Evolutionary conservation across 1,140 invertebrate species (phyloP).

Genomic region (Hirudo medicinalis): DNA sequence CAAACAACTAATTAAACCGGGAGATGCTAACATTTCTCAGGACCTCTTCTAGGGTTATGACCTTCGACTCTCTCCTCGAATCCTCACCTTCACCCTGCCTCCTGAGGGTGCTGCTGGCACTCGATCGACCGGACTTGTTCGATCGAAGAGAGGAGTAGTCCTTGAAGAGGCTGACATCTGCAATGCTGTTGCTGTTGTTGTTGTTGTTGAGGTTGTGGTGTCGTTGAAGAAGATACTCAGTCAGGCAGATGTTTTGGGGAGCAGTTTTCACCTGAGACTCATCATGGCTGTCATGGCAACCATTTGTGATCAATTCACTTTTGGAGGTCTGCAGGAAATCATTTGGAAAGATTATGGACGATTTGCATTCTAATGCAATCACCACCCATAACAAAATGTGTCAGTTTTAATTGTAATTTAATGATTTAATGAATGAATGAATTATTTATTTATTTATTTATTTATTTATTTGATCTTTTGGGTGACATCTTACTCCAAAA

Average conservation of each 20-base stretch:
- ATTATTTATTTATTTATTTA: too few relatives aligned
- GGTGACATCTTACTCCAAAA: too few relatives aligned
- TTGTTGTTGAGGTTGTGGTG: slow-evolving; percentile 5
- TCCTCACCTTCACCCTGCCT: not conserved
- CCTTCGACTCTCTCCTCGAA: not conserved
- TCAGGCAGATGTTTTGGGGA: not conserved
- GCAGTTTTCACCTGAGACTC: not conserved
- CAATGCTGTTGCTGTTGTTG: slow-evolving; percentile 1
- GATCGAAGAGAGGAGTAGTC: too few relatives aligned
- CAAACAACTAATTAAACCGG: too few relatives aligned
- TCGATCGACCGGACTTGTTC: too few relatives aligned
- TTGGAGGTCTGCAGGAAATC: not conserved
- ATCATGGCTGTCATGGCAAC: not conserved
- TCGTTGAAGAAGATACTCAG: not conserved
- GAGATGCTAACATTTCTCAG: not conserved
- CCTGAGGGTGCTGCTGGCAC: too few relatives aligned
- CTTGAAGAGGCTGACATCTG: too few relatives aligned
- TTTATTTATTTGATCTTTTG: too few relatives aligned
- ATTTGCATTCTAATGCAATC: too few relatives aligned
- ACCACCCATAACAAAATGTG: too few relatives aligned
- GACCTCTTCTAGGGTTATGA: slow-evolving; percentile 1
- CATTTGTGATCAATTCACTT: not conserved
- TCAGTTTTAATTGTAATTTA: too few relatives aligned
- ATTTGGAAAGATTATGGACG: not conserved
- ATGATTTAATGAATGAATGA: too few relatives aligned